phyloP scores from a whole-genome alignment of 2,888 invertebrate species.

The Cacoxenus indagator region DNA sequence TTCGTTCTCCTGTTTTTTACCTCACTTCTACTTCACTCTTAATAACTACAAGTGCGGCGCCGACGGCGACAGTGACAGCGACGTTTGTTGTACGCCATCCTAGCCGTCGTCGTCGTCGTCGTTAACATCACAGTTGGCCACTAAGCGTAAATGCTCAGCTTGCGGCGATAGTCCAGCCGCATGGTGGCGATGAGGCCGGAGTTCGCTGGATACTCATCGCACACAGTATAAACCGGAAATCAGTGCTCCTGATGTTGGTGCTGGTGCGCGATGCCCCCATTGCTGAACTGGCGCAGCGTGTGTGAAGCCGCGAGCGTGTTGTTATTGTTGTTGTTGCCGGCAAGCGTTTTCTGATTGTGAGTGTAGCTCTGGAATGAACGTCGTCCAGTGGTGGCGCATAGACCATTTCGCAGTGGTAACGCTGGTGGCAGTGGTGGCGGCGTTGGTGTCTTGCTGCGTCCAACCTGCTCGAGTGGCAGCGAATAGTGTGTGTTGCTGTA shows the following conservation, averaged over 20 bases:
- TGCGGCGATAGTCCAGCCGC: slow-evolving; percentile 50
- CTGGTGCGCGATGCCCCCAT: slow-evolving; percentile 14
- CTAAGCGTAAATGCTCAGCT: slow-evolving; percentile 65
- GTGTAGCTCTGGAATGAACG: slow-evolving; percentile 57
- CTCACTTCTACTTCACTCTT: not conserved
- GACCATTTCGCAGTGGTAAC: slow-evolving; percentile 67
- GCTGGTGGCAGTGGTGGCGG: slow-evolving; percentile 69
- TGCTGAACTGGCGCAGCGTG: slow-evolving; percentile 62
- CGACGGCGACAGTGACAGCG: too few relatives aligned
- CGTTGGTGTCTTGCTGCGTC: slow-evolving; percentile 64
- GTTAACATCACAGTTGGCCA: slow-evolving; percentile 64
- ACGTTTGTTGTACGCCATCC: not conserved
- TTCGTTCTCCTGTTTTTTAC: not conserved
- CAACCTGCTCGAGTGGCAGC: slow-evolving; percentile 66
- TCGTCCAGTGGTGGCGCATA: slow-evolving; percentile 60
- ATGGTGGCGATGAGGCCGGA: not conserved
- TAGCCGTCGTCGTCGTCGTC: not conserved
- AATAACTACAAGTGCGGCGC: not conserved
- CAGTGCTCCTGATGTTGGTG: slow-evolving; percentile 46
- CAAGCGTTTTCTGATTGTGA: slow-evolving; percentile 44
- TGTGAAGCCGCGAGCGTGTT: slow-evolving; percentile 28
- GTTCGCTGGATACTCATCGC: slow-evolving; percentile 16
- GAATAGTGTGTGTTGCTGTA: slow-evolving; percentile 70
- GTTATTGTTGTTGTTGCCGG: slow-evolving; percentile 32
- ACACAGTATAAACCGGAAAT: slow-evolving; percentile 51